Evolutionary conservation across 2,797 vertebrate genomes (phyloP), one percentile per base, ranked within the genome.

Genomic region (Nannoperca obscura): DNA sequence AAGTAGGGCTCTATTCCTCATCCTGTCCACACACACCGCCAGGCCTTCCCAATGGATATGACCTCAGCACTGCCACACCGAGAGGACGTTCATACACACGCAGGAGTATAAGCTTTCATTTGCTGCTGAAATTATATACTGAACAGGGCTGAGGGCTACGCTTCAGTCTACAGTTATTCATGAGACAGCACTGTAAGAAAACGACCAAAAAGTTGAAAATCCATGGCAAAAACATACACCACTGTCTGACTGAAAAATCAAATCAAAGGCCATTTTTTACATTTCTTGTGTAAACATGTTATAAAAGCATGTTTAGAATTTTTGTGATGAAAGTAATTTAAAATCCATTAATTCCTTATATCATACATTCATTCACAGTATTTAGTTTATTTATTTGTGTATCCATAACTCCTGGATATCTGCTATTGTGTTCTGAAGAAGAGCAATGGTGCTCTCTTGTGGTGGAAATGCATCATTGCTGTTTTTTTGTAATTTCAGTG

Each of bases 1-100:
- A 92, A 90, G 85, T 89, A 69, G 87, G 89, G 83, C 89, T 94
- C 91, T 94, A 94, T 94, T 91, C 80, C 88, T 93, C 92, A 94
- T 94, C 92, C 92, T 94, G 92, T 93, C 92, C 80, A 15, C 83
- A 15, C 83, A 80, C 82, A 82, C 44, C 50, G 42, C 81, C 49
- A 3, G 67, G 75, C 83, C 89, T 73, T 92, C 94, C 92, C 92
- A 82, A 12, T 88, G 89, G 92, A 94, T 87, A 91, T 93, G 92
- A 95, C 92, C 92, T 93, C 92, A 93, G 87, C 91, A 90, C n/a
- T 88, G 86, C 79, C 1, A 69, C 76, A 76, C 55, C 0, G 44
- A 73, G 44, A 87, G 78, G 68, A 91, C 50, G 0, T 38, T 62
- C 79, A 76, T 83, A 71, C 86, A 82, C 76, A 69, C 10, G 12